Evolutionary conservation across 2,888 invertebrate species (phyloP), one percentile per base, ranked within the genome.

Genomic region (Crepidodera aurea): DNA sequence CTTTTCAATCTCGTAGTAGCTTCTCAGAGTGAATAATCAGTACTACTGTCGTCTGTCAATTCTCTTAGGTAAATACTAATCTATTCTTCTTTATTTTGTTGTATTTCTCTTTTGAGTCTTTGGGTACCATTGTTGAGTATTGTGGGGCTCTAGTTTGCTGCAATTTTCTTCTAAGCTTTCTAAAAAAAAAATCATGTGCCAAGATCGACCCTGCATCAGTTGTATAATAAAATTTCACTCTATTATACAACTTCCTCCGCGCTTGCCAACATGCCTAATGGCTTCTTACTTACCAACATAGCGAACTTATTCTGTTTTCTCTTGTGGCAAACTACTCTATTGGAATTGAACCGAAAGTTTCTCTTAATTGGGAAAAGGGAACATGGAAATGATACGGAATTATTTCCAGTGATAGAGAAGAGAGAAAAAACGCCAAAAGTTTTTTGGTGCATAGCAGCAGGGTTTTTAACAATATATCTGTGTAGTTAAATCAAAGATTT

Each of bases 161-260:
- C n/a, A n/a, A n/a, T n/a, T n/a, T n/a, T n/a, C n/a, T n/a, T n/a
- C n/a, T n/a, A n/a, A n/a, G n/a, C n/a, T n/a, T n/a, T n/a, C n/a
- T n/a, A n/a, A n/a, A n/a, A n/a, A n/a, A n/a, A n/a, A n/a, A n/a
- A n/a, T n/a, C n/a, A n/a, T n/a, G n/a, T n/a, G n/a, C n/a, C n/a
- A n/a, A 6, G 6, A 22, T 22, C 42, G 15, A 16, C 16, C 5
- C 42, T 42, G 42, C 5, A 42, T 10, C 1, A 48, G 50, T 54
- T 39, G 62, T 53, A 56, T 40, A 44, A 51, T 10, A 53, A 59
- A 62, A 56, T 62, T 62, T 51, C 40, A 62, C 55, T 51, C 46
- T 62, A 51, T 61, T 58, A 61, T 44, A 65, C 56, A 64, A 62
- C 62, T 65, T 62, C 54, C 55, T 40, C 60, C 34, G 42, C 32